A percentile compares a stretch with the other conserved stretches of the same genome.
These are phyloP conservation scores for Tragopan temminckii DNA, from an alignment of 2,797 vertebrate genomes.

Conservation along the genomic window DNA sequence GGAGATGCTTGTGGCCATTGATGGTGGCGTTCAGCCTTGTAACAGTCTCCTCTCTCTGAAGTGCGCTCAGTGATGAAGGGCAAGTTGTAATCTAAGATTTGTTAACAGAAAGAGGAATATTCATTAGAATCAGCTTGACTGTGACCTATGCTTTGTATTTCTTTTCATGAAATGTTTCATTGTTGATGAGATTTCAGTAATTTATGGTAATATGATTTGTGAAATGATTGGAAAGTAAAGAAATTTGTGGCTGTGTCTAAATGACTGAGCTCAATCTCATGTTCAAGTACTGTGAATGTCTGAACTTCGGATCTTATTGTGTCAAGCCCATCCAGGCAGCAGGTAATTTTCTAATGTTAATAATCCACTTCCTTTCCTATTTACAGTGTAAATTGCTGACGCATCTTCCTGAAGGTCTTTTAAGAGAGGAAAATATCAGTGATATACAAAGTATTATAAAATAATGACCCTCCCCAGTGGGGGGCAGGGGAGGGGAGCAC, in stretches of 20 bases:
- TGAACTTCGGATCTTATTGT: neutral
- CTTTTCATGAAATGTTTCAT: neutral
- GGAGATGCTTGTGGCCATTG: neutral
- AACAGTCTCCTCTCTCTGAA: neutral
- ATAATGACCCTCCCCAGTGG: accelerated
- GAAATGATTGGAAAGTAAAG: neutral
- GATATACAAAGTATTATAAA: neutral
- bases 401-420: neutral
- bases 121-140: neutral
- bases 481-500: too few relatives aligned
- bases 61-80: neutral
- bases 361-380: neutral
- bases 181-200: neutral
- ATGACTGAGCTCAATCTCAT: neutral
- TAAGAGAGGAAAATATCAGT: neutral
- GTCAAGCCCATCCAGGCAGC: neutral
- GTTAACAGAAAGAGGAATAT: neutral
- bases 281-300: neutral
- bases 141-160: neutral
- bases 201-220: neutral
- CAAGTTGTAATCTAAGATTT: neutral
- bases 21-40: neutral
- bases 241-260: neutral
- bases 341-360: neutral
- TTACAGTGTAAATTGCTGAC: neutral